Evolutionary conservation across 2,113 vertebrate species (phyloP).

Genomic region (Microcebus ravelobensis): DNA sequence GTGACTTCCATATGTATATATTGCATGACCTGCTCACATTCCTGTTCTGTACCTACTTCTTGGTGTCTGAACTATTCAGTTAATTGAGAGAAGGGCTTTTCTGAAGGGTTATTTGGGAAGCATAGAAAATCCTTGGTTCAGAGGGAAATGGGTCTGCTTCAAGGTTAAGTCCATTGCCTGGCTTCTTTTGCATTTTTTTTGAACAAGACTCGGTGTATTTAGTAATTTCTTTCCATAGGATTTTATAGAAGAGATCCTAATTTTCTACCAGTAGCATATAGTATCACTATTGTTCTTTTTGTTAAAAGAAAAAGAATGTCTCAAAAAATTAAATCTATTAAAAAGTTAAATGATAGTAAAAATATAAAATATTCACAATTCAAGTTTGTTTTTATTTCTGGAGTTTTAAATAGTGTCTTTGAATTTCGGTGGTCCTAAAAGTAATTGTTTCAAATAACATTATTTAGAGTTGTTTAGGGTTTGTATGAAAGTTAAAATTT

Average conservation of each 20-base stretch:
- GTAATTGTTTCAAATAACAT: neutral
- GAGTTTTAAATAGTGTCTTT: slow-evolving; percentile 47
- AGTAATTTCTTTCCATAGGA: neutral
- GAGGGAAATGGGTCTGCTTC: neutral
- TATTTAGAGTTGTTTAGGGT: slow-evolving; percentile 1
- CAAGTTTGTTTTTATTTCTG: slow-evolving; percentile 42
- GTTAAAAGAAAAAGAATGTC: slow-evolving; percentile 34
- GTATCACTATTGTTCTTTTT: slow-evolving; percentile 8
- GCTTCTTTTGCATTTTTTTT: slow-evolving; percentile 34
- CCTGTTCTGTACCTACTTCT: neutral
- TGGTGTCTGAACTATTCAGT: neutral
- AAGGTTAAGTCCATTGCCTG: neutral
- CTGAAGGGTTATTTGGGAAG: neutral
- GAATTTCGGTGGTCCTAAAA: slow-evolving; percentile 40
- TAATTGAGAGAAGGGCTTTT: neutral
- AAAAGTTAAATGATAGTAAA: slow-evolving; percentile 52
- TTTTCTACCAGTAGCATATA: slow-evolving; percentile 18
- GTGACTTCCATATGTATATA: neutral
- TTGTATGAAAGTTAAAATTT: neutral
- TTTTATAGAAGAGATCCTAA: slow-evolving; percentile 40
- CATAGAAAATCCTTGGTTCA: neutral
- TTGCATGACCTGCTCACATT: neutral
- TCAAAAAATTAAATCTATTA: neutral
- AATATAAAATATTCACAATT: neutral
- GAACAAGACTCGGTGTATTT: neutral